Evolutionary conservation across 1,140 invertebrate genomes (phyloP), one percentile per base, ranked within the genome.

Genomic region (Drosophila obscura): DNA sequence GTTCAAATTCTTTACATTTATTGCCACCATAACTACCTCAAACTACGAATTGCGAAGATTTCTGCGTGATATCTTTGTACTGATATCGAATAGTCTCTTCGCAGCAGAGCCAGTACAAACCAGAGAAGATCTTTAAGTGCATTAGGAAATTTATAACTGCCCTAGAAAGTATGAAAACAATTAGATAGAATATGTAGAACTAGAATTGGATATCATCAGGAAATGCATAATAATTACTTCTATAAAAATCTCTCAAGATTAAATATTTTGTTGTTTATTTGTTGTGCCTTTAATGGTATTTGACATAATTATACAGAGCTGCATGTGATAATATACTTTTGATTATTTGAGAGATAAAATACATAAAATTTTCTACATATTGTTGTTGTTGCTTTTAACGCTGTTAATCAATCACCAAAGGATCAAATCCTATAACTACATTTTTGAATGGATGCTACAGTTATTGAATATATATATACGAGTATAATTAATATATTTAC

Each of bases 1-100:
- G 5, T 74, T 84, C 13, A 88, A 88, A 35, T 64, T 88, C n/a
- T 83, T 83, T 39, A 88, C 83, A 28, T 89, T 88, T 61, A 77
- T 88, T 9, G 83, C 57, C 0, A 73, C 52, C 13, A 50, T 87
- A 31, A 80, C 80, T 28, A 87, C 84, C 5, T 51, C 76, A 2
- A 88, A 88, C n/a, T 88, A 84, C 52, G 82, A 82, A 44, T 35
- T 88, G 13, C 53, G 82, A 8, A 67, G 56, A 49, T 87, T 88
- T 63, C 24, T 46, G 2, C 56, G 60, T 0, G 82, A 87, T 48
- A 44, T 75, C 26, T 15, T 72, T 16, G 46, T 13, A 5, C 51
- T 55, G 39, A 44, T 43, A 7, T 41, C 43, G 15, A 51, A 13
- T 46, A 13, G 50, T 19, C 9, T 58, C 3, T 24, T 59, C 39